These are phyloP conservation scores for Pomatorhinus ruficollis DNA, from an alignment of 2,113 vertebrate genomes.

Conservation along the genomic window DNA sequence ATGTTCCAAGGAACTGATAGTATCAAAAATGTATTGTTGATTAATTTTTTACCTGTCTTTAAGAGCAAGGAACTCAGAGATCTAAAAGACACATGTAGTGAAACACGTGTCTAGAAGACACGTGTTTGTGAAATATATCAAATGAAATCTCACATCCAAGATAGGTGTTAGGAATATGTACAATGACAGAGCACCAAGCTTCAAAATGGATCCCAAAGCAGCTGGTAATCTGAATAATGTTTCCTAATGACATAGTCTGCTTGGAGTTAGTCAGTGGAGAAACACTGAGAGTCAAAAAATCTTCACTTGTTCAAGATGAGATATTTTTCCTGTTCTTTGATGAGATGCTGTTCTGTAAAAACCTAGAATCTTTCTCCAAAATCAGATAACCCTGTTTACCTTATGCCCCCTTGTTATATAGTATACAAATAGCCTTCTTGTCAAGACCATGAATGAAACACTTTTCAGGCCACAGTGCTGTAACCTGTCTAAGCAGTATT, in stretches of 20 bases:
- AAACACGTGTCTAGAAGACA: background rate
- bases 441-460: background rate
- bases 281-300: background rate
- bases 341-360: background rate
- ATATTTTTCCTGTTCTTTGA: background rate
- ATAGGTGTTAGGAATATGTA: background rate
- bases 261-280: background rate
- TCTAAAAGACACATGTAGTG: background rate
- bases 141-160: background rate
- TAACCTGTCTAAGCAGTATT: background rate
- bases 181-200: background rate
- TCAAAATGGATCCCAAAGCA: background rate
- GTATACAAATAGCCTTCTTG: background rate
- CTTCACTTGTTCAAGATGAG: background rate
- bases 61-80: background rate
- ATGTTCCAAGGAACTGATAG: background rate
- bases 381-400: background rate
- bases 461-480: background rate
- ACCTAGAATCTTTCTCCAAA: background rate
- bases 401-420: fast-evolving
- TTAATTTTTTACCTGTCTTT: background rate
- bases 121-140: background rate
- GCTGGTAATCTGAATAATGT: background rate
- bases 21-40: background rate
- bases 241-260: background rate